Conservation (phyloP, 2,113 vertebrate species). For the Telmatochromis sp. region DNA sequence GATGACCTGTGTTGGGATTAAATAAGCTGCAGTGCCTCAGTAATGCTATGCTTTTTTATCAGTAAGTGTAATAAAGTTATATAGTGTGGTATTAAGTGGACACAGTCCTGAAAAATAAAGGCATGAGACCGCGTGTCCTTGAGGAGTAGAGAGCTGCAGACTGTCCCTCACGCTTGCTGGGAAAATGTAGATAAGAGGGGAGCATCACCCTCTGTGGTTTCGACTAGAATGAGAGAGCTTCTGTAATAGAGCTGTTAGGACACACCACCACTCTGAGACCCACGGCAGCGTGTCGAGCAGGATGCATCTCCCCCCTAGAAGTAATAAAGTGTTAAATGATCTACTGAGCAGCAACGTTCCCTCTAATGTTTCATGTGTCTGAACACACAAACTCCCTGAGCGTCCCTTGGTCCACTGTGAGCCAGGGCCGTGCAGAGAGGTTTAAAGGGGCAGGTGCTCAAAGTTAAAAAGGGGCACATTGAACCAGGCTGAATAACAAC, state of each 20-base stretch:
- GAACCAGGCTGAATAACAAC: no score
- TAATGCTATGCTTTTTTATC: not conserved
- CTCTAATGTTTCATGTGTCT: not conserved
- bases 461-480: no score
- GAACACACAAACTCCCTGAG: not conserved
- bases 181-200: not conserved
- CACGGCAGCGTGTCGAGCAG: not conserved
- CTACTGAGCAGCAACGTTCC: not conserved
- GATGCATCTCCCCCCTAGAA: accelerated
- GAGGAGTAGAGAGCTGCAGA: not conserved
- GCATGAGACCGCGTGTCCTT: accelerated
- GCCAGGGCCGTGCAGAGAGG: no score
- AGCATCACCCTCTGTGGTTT: not conserved
- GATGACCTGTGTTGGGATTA: not conserved
- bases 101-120: not conserved
- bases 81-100: not conserved
- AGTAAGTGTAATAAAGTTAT: not conserved
- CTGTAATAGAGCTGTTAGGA: not conserved
- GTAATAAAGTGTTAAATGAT: not conserved
- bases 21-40: not conserved
- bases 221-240: not conserved
- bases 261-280: not conserved
- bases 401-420: accelerated
- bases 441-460: no score
- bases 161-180: not conserved